Conservation (phyloP, 2,888 invertebrate genomes). For the Agapostemon virescens region DNA sequence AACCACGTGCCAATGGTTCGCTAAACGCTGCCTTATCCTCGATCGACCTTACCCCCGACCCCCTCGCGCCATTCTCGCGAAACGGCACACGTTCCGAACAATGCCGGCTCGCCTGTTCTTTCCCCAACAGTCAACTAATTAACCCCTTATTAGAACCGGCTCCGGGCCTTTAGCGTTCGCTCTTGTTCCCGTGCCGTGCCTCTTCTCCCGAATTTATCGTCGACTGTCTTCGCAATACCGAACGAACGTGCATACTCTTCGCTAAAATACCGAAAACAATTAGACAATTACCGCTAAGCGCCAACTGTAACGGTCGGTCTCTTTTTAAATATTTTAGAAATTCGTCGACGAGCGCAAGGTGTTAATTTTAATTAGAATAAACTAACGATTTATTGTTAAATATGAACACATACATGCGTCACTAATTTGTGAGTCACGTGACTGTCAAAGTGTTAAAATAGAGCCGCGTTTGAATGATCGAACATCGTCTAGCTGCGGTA, state of each 20-base stretch:
- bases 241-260: not conserved
- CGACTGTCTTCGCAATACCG: not conserved
- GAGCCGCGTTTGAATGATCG: no score
- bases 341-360: no score
- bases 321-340: no score
- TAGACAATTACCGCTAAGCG: not conserved
- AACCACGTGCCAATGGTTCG: conserved; percentile 28
- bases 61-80: not conserved
- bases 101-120: conserved; percentile 16
- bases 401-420: no score
- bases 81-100: conserved; percentile 25
- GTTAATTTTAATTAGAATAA: no score
- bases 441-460: no score
- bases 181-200: not conserved
- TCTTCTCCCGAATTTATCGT: not conserved
- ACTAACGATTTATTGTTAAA: no score
- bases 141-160: conserved; percentile 6
- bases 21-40: conserved; percentile 42
- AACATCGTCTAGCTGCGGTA: no score
- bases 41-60: not conserved
- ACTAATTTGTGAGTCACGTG: no score
- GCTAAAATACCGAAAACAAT: not conserved
- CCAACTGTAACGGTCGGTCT: no score
- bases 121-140: conserved; percentile 33
- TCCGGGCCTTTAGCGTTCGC: not conserved